Evolutionary conservation across 2,888 invertebrate species (phyloP).

Genomic region (Magallana nippona): DNA sequence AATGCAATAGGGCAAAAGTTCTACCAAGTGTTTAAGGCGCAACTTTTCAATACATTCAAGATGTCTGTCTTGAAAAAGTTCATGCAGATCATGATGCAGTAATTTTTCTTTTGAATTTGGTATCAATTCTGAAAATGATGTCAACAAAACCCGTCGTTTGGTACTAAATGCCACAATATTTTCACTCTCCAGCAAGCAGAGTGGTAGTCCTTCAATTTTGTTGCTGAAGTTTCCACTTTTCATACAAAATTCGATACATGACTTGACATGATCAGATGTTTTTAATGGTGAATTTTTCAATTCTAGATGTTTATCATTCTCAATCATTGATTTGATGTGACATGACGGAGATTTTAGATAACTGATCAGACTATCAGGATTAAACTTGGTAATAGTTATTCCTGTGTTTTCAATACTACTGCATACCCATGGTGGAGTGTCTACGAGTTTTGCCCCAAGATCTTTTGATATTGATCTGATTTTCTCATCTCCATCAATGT

Average conservation of each 20-base stretch:
- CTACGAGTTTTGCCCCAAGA: conserved; percentile 51
- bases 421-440: conserved; percentile 44
- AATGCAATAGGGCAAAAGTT: not conserved
- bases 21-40: conserved; percentile 17
- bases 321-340: not conserved
- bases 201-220: conserved; percentile 52
- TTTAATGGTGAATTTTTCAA: conserved; percentile 44
- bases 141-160: conserved; percentile 40
- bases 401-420: conserved; percentile 43
- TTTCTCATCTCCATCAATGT: not conserved
- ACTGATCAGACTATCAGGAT: conserved; percentile 45
- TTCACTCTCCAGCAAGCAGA: conserved; percentile 52
- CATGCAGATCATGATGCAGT: conserved; percentile 45
- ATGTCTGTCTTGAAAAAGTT: not conserved
- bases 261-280: not conserved
- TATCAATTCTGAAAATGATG: conserved; percentile 44
- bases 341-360: conserved; percentile 48
- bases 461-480: conserved; percentile 37
- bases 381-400: not conserved
- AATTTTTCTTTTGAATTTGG: conserved; percentile 45
- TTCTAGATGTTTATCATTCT: not conserved
- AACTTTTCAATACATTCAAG: conserved; percentile 10
- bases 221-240: conserved; percentile 36
- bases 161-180: conserved; percentile 39
- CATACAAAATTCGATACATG: conserved; percentile 44